Evolutionary conservation across 2,113 vertebrate species (phyloP), one percentile per base, ranked within the genome.

Genomic region (Toxostoma redivivum): DNA sequence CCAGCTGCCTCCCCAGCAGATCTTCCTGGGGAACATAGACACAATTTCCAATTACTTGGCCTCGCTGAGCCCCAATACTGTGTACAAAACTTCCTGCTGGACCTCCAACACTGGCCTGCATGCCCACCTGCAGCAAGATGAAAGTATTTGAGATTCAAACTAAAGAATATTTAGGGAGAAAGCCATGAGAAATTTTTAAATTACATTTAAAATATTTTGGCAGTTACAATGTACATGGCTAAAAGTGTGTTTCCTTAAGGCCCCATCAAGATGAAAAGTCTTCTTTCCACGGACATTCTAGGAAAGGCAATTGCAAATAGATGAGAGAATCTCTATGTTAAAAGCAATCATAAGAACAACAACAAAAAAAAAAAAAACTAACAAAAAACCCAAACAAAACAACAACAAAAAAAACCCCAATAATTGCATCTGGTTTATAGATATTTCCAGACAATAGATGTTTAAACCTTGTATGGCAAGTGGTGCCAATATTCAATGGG

Each of bases 381-480:
- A n/a, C n/a, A 11, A 66, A 24, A 9, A 21, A 9, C 15, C 50
- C 21, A 96, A 40, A 27, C 25, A 50, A 50, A 50, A 45, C 15
- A 27, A 25, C 24, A 48, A 27, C 50, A 56, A n/a, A 12, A 69
- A 24, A 9, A 21, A 10, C 15, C 44, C 21, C 24, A 88, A 27
- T 64, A 74, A 77, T 92, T 95, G 42, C 16, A 40, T 80, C 54
- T 85, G 37, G 3, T 19, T 96, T 97, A 88, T 42, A 95, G 85
- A 22, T 74, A 56, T 97, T 72, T 88, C 60, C 70, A 79, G 53
- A 72, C 13, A 83, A 35, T 53, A 60, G 7, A 57, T 14, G 2
- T 64, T 94, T 56, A 94, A 94, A 57, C 48, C 72, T 74, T 92
- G 33, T 78, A 33, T 89, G 91, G 78, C 70, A 96, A 96, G 47